Percentiles rank a stretch among this genome's conserved stretches.
Evolutionary conservation across 2,113 vertebrate genomes (phyloP).

Genomic region (Oenanthe melanoleuca): DNA sequence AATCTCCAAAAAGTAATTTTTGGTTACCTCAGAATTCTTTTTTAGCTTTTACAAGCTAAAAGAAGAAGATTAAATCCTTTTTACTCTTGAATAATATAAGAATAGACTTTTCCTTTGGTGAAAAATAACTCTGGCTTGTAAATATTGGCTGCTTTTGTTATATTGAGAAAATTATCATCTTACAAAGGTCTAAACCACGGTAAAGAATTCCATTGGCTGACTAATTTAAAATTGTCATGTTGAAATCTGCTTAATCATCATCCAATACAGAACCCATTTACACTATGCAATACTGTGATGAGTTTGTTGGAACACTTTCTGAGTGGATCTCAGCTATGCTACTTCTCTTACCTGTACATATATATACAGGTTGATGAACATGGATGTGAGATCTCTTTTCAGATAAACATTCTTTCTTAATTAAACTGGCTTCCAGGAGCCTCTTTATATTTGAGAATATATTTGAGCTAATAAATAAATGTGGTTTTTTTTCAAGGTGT

Average conservation of each 20-base stretch:
- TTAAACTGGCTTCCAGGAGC: neutral
- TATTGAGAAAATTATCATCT: constrained; percentile 24
- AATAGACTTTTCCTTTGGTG: neutral
- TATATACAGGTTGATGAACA: neutral
- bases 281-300: neutral
- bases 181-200: neutral
- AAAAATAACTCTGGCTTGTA: neutral
- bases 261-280: neutral
- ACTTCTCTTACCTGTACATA: neutral
- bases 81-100: neutral
- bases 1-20: neutral
- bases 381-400: neutral
- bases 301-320: neutral
- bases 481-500: neutral
- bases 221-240: neutral
- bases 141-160: constrained; percentile 38
- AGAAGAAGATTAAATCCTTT: neutral
- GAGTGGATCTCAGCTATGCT: neutral
- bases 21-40: neutral
- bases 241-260: neutral
- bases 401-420: neutral
- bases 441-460: neutral
- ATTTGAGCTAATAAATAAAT: neutral
- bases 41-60: neutral
- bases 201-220: neutral